These are phyloP conservation scores for Gasterosteus nipponicus DNA, from an alignment of 2,113 vertebrate species.

Conservation along the genomic window DNA sequence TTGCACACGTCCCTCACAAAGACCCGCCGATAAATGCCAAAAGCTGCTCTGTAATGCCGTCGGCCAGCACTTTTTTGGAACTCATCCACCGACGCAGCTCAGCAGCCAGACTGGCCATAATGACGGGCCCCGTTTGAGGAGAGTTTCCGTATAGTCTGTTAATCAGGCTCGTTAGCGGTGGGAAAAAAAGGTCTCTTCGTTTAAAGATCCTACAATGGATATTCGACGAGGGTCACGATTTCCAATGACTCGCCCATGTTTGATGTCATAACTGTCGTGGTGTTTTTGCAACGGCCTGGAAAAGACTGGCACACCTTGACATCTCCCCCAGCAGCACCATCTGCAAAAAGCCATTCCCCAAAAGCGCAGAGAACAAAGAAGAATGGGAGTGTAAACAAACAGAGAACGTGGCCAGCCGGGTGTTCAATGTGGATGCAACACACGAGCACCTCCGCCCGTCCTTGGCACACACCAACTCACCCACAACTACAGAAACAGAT, in stretches of 20 bases:
- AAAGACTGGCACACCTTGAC: neutral
- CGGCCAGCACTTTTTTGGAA: conserved; percentile 18
- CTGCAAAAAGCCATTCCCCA: conserved; percentile 18
- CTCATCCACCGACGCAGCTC: conserved; percentile 8
- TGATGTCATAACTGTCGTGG: neutral
- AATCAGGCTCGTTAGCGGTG: conserved; percentile 40
- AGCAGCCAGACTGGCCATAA: conserved; percentile 4
- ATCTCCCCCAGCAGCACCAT: neutral
- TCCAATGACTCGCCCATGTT: neutral
- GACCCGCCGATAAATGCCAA: conserved; percentile 9
- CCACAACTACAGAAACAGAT: conserved; percentile 1
- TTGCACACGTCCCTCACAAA: conserved; percentile 21
- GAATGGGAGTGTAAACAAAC: conserved; percentile 9
- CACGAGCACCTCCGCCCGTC: neutral
- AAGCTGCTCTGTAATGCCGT: conserved; percentile 19
- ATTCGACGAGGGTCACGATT: conserved; percentile 11
- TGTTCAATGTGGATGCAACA: neutral
- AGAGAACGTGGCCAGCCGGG: neutral
- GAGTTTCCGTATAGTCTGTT: conserved; percentile 10
- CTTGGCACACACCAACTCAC: neutral
- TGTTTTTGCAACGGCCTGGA: conserved; percentile 5
- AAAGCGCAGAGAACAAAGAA: conserved; percentile 19
- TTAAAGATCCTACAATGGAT: conserved; percentile 7
- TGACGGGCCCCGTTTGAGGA: neutral
- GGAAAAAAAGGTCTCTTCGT: conserved; percentile 3